These are phyloP conservation scores for Drosophila takahashii DNA, from an alignment of 1,140 invertebrate species.

Conservation along the genomic window DNA sequence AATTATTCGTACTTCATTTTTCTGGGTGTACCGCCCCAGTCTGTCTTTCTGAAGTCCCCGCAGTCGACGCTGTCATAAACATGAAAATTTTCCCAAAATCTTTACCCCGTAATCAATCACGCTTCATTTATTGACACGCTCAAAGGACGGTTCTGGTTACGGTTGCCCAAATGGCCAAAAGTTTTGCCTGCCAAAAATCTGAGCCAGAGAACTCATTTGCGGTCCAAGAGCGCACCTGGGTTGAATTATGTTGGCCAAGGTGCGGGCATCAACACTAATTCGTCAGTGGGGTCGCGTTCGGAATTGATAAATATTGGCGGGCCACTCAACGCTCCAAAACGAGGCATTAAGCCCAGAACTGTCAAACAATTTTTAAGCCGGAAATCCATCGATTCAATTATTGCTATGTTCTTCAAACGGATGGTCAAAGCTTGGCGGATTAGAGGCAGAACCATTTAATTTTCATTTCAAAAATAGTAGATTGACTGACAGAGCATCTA, in stretches of 20 bases:
- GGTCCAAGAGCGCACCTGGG: constrained; percentile 21
- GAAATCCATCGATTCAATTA: constrained; percentile 4
- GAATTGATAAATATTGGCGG: constrained; percentile 54
- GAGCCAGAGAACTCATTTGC: constrained; percentile 64
- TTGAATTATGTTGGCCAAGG: constrained; percentile 54
- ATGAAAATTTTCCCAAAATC: constrained; percentile 64
- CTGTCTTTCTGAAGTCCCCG: background rate
- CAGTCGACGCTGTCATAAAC: constrained; percentile 47
- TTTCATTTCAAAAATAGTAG: background rate
- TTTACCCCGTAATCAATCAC: constrained; percentile 80
- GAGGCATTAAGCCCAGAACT: constrained; percentile 27
- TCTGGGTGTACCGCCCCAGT: background rate
- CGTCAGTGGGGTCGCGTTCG: constrained; percentile 46
- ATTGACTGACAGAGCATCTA: constrained; percentile 9
- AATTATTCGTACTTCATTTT: too few species aligned
- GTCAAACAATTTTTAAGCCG: background rate
- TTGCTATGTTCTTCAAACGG: background rate
- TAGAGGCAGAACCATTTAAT: constrained; percentile 6
- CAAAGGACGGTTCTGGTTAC: constrained; percentile 51
- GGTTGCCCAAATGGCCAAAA: constrained; percentile 41
- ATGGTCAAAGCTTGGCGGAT: background rate
- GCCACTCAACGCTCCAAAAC: constrained; percentile 33
- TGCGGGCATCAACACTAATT: constrained; percentile 56
- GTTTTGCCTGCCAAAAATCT: constrained; percentile 66
- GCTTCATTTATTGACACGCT: constrained; percentile 80